Evolutionary conservation across 2,888 invertebrate species (phyloP).

Genomic region (Noctua fimbriata): DNA sequence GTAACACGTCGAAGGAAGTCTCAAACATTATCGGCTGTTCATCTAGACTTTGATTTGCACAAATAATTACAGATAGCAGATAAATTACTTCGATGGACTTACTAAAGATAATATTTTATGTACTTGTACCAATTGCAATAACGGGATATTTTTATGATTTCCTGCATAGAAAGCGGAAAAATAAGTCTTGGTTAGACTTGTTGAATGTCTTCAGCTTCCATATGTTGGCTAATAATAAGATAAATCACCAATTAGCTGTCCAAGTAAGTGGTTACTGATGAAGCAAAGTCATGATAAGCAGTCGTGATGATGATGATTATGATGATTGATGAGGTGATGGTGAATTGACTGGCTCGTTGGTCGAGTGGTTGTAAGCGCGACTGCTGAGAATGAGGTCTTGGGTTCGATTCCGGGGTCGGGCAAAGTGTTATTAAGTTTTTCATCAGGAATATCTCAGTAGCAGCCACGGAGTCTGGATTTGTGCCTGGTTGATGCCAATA

Average conservation of each 20-base stretch:
- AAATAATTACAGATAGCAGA: slow-evolving; percentile 37
- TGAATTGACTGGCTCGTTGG: too few species aligned
- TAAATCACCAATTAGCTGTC: background rate
- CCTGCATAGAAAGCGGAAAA: slow-evolving; percentile 19
- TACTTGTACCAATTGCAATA: slow-evolving; percentile 4
- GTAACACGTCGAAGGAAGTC: slow-evolving; percentile 25
- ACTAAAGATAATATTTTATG: slow-evolving; percentile 20
- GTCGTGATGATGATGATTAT: too few species aligned
- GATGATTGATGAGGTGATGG: too few species aligned
- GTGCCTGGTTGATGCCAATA: too few species aligned
- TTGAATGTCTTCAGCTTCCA: background rate
- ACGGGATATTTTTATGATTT: slow-evolving; percentile 38
- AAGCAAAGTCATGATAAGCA: background rate
- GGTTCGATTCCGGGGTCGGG: too few species aligned
- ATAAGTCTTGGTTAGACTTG: background rate
- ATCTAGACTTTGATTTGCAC: slow-evolving; percentile 30
- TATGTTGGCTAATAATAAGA: background rate
- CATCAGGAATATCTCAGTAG: too few species aligned
- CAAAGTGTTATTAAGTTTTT: too few species aligned
- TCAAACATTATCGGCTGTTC: slow-evolving; percentile 6
- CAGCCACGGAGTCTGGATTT: too few species aligned
- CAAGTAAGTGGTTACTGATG: too few species aligned
- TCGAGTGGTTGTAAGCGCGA: too few species aligned
- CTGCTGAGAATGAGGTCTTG: too few species aligned
- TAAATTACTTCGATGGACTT: slow-evolving; percentile 18